Evolutionary conservation across 1,140 invertebrate genomes (phyloP).

Genomic region (Magallana ariakensis): DNA sequence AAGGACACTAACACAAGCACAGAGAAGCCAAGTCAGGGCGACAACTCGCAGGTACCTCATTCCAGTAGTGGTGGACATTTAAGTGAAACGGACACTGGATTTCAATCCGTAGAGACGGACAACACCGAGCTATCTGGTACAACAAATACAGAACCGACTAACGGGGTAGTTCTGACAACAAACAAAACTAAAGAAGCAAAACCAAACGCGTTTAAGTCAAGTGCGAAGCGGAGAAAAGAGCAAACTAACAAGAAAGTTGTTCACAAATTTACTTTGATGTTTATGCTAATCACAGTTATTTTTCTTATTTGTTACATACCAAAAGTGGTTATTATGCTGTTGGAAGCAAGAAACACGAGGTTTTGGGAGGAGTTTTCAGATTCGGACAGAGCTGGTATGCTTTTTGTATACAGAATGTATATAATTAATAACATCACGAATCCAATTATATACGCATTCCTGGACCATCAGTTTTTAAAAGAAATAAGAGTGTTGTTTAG

Average conservation of each 20-base stretch:
- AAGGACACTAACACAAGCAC: neutral
- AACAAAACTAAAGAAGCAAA: neutral
- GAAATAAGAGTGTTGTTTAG: neutral
- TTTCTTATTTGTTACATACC: slow-evolving; percentile 46
- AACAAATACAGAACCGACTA: neutral
- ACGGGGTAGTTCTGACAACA: neutral
- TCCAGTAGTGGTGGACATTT: neutral
- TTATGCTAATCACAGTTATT: slow-evolving; percentile 42
- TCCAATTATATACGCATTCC: slow-evolving; percentile 43
- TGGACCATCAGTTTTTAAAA: slow-evolving; percentile 30
- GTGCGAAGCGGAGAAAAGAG: neutral
- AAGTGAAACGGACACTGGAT: slow-evolving; percentile 8
- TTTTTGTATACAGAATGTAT: slow-evolving; percentile 46
- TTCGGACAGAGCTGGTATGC: neutral
- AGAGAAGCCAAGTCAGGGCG: neutral
- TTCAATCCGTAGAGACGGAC: neutral
- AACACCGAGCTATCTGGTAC: neutral
- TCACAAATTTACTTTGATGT: slow-evolving; percentile 41
- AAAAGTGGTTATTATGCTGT: slow-evolving; percentile 17
- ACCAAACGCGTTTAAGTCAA: neutral
- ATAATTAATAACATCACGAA: slow-evolving; percentile 45
- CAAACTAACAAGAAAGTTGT: neutral
- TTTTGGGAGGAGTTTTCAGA: slow-evolving; percentile 40
- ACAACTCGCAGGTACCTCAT: neutral
- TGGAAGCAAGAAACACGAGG: slow-evolving; percentile 9